Evolutionary conservation across 2,888 invertebrate species (phyloP).

Genomic region (Colostygia pectinataria): DNA sequence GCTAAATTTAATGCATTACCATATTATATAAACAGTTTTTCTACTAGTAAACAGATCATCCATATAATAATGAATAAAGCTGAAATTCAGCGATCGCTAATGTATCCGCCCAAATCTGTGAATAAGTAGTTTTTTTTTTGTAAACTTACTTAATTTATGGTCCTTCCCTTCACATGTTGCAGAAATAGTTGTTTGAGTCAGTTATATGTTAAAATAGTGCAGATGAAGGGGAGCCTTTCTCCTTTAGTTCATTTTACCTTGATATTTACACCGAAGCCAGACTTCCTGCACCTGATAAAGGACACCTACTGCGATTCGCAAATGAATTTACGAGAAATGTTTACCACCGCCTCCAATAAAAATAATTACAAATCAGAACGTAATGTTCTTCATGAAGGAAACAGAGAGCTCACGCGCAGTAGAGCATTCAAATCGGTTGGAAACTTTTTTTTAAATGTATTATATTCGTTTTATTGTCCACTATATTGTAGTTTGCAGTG

Average conservation of each 20-base stretch:
- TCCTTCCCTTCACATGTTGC: no score
- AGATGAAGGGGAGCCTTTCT: constrained; percentile 51
- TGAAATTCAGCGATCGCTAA: no score
- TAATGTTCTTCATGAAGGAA: background rate
- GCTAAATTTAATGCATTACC: no score
- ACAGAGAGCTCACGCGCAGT: background rate
- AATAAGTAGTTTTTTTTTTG: no score
- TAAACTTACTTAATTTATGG: no score
- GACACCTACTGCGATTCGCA: constrained; percentile 49
- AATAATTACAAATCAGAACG: background rate
- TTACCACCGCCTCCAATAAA: background rate
- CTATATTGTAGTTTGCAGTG: no score
- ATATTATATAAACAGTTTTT: no score
- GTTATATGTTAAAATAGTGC: constrained; percentile 29
- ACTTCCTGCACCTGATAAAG: constrained; percentile 71
- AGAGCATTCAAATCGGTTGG: constrained; percentile 6
- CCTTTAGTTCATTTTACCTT: constrained; percentile 62
- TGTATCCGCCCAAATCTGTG: no score
- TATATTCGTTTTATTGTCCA: no score
- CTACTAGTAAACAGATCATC: no score
- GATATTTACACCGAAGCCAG: constrained; percentile 66
- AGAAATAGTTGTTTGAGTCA: background rate
- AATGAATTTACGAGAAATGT: constrained; percentile 21
- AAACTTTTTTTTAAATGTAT: no score
- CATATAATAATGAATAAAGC: no score